Percentiles rank a stretch among this genome's conserved stretches.
Evolutionary conservation across 2,888 invertebrate genomes (phyloP).

Genomic region (Leptura quadrifasciata): DNA sequence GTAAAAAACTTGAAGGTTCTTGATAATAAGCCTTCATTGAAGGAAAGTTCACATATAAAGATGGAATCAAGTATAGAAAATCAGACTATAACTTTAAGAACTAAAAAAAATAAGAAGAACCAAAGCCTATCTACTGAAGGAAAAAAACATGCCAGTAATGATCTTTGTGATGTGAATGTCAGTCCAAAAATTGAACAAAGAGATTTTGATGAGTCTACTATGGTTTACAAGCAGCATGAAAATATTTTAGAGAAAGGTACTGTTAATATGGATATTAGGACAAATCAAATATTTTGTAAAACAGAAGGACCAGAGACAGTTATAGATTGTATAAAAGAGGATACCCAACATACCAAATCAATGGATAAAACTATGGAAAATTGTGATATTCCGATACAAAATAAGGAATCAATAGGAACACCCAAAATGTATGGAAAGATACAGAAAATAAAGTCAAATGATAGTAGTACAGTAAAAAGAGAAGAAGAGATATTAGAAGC

Average conservation of each 20-base stretch:
- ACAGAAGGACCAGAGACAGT: neutral
- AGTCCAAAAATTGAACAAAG: too few species aligned
- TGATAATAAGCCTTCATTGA: neutral
- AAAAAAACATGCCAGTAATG: too few species aligned
- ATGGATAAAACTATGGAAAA: neutral
- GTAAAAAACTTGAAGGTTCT: neutral
- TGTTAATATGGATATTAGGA: too few species aligned
- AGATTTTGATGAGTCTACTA: too few species aligned
- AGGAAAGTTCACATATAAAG: neutral
- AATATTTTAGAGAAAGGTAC: too few species aligned
- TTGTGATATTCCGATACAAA: neutral
- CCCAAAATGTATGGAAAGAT: slow-evolving; percentile 35
- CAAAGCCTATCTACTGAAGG: too few species aligned
- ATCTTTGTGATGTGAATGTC: too few species aligned
- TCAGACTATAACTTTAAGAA: neutral
- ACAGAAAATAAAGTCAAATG: neutral
- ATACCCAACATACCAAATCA: neutral
- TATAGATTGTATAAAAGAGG: neutral
- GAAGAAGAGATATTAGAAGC: neutral
- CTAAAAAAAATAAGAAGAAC: neutral
- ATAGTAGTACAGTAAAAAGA: neutral
- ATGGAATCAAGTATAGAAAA: too few species aligned
- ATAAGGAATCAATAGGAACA: neutral
- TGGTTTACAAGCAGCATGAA: too few species aligned
- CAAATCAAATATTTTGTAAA: neutral